phyloP scores from a whole-genome alignment of 2,888 invertebrate genomes.

The Heteromurus nitidus region DNA sequence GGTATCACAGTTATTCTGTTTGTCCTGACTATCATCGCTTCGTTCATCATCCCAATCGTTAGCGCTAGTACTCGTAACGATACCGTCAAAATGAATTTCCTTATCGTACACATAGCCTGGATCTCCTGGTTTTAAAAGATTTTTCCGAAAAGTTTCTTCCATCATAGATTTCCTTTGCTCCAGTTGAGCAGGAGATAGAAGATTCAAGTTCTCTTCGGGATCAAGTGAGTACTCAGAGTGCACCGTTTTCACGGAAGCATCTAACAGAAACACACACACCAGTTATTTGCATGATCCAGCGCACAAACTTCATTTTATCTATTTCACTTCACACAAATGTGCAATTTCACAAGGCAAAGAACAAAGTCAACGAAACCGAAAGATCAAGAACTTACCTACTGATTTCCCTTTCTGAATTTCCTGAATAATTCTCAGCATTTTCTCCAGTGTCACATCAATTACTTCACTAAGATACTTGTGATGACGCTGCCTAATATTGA shows the following conservation, averaged over 20 bases:
- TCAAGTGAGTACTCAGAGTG: constrained; percentile 75
- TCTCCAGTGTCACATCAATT: constrained; percentile 76
- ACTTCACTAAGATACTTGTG: constrained; percentile 75
- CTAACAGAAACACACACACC: constrained; percentile 67
- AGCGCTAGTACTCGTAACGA: constrained; percentile 74
- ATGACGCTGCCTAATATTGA: constrained; percentile 76
- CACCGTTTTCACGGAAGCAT: constrained; percentile 75
- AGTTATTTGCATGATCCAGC: neutral
- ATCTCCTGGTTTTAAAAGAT: constrained; percentile 76
- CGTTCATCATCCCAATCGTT: constrained; percentile 54
- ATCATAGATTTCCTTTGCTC: constrained; percentile 77
- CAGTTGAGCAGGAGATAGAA: constrained; percentile 76
- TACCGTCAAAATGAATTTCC: constrained; percentile 75
- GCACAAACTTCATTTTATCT: no score
- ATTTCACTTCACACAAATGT: no score
- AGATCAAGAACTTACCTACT: constrained; percentile 39
- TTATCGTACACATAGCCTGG: constrained; percentile 77
- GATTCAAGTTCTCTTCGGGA: constrained; percentile 77
- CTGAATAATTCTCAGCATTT: constrained; percentile 76
- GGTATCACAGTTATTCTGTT: no score
- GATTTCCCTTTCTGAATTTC: constrained; percentile 76
- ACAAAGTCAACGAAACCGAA: neutral
- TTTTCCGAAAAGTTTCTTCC: constrained; percentile 77
- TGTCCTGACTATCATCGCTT: constrained; percentile 53
- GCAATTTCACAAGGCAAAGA: neutral